Percentiles rank a stretch among this genome's conserved stretches.
Conservation (phyloP, 2,888 invertebrate species). For the Napeogenes sylphis region DNA sequence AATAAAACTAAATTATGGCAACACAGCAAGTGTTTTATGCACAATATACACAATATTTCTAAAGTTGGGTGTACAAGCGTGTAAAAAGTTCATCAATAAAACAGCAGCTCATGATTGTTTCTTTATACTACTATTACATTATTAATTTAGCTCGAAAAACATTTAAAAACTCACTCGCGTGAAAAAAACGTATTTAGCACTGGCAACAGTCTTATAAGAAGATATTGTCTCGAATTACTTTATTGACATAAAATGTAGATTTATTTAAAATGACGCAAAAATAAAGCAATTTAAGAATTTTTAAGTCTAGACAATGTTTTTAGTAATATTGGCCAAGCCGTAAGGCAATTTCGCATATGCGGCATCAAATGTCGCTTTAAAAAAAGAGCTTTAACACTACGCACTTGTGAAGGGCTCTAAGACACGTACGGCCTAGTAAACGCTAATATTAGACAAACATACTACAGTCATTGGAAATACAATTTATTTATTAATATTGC, state of each 20-base stretch:
- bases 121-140: neutral
- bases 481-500: neutral
- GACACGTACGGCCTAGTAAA: conserved; percentile 13
- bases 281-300: conserved; percentile 1
- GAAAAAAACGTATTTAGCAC: neutral
- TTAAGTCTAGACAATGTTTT: neutral
- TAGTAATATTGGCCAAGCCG: neutral
- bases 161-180: neutral
- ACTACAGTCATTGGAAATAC: neutral
- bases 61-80: neutral
- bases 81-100: neutral
- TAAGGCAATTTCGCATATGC: conserved; percentile 14
- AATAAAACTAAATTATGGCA: conserved; percentile 28
- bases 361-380: conserved; percentile 18
- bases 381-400: neutral
- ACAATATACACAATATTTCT: neutral
- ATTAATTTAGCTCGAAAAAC: neutral
- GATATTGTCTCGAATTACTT: conserved; percentile 12
- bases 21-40: conserved; percentile 15
- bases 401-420: conserved; percentile 16
- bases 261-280: neutral
- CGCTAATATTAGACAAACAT: too few relatives aligned
- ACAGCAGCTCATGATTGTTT: neutral
- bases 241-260: conserved; percentile 10
- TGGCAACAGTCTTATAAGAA: conserved; percentile 12